Evolutionary conservation across 2,888 invertebrate species (phyloP).

Genomic region (Folsomia manolachei): DNA sequence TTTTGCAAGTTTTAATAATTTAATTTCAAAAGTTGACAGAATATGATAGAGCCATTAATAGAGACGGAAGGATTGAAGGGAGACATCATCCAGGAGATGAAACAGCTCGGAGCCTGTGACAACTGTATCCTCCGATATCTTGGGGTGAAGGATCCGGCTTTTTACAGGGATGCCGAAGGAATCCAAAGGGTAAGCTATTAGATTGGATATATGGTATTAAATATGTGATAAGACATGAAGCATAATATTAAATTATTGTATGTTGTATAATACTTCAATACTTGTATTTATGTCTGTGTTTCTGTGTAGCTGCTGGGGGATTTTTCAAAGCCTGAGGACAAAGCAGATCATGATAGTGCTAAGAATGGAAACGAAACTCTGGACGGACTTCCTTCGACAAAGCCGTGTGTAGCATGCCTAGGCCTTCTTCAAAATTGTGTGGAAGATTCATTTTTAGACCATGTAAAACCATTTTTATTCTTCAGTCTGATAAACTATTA

Average conservation of each 20-base stretch:
- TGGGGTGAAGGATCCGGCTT: conserved; percentile 60
- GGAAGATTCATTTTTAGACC: conserved; percentile 58
- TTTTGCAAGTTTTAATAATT: background rate
- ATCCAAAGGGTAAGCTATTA: background rate
- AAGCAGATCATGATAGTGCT: background rate
- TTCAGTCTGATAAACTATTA: conserved; percentile 15
- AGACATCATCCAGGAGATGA: conserved; percentile 38
- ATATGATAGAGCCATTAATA: conserved; percentile 20
- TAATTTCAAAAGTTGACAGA: background rate
- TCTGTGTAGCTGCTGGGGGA: background rate
- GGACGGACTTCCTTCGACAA: conserved; percentile 52
- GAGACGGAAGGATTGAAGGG: conserved; percentile 17
- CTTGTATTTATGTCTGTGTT: background rate
- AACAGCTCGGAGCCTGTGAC: conserved; percentile 62
- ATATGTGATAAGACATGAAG: no score
- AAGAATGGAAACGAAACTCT: conserved; percentile 12
- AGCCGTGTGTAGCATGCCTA: conserved; percentile 68
- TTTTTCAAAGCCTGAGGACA: background rate
- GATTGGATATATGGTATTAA: no score
- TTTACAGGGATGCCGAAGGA: conserved; percentile 59
- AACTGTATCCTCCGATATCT: conserved; percentile 68
- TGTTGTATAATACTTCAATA: no score
- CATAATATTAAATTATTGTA: no score
- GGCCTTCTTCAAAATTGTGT: conserved; percentile 66
- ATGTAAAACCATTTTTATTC: conserved; percentile 52